Percentiles rank a stretch among this genome's conserved stretches.
These are phyloP conservation scores for Corythornis cristatus DNA, from an alignment of 2,113 vertebrate genomes.

Conservation along the genomic window DNA sequence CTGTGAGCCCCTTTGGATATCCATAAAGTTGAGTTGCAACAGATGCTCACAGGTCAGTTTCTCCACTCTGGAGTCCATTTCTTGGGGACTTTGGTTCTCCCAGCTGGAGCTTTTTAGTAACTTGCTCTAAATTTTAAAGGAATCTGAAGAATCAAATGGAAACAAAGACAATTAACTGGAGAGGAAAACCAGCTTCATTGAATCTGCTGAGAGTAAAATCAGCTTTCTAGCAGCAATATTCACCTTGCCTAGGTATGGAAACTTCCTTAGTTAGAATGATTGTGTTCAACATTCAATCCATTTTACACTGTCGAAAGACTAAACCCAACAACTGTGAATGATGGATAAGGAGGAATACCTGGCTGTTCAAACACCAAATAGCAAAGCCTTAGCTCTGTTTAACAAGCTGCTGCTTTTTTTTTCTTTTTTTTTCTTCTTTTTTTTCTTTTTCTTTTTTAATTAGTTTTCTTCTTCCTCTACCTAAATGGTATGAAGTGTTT, in stretches of 20 bases:
- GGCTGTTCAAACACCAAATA: neutral
- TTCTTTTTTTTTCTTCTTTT: too few species aligned
- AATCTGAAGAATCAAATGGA: neutral
- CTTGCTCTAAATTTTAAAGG: neutral
- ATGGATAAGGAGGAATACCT: neutral
- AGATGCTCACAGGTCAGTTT: neutral
- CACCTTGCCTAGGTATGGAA: neutral
- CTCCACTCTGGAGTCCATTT: neutral
- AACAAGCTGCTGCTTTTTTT: neutral
- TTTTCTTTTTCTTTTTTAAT: neutral
- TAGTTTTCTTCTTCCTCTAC: neutral
- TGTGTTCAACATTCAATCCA: neutral
- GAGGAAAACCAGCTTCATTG: neutral
- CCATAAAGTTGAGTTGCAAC: neutral
- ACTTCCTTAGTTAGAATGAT: neutral
- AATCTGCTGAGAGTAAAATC: neutral
- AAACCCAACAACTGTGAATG: neutral
- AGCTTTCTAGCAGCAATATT: neutral
- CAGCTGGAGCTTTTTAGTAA: neutral
- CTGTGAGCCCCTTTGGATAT: neutral
- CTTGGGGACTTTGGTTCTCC: neutral
- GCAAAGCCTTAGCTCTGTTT: neutral
- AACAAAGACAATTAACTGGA: neutral
- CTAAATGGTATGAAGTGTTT: neutral
- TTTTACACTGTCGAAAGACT: neutral